Evolutionary conservation across 2,797 vertebrate species (phyloP), one percentile per base, ranked within the genome.

Genomic region (Diplodus puntazzo): DNA sequence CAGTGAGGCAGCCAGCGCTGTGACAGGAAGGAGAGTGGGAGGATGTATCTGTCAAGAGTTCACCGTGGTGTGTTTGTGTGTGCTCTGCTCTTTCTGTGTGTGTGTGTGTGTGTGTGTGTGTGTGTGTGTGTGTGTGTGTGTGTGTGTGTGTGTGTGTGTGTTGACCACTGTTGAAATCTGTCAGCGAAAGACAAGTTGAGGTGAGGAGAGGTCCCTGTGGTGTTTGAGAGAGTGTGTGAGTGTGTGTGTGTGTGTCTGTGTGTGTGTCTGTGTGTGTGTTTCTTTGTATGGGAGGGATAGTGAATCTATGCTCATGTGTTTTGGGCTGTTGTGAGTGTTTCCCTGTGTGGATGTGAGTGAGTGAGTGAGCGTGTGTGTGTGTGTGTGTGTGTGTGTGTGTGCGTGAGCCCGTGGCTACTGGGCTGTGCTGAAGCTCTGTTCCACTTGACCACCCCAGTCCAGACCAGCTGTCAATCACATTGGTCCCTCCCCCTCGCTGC

Each of bases 1-100:
- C 79, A 58, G 80, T 52, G 77, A 84, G 63, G 83, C 74, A 87
- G 84, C 63, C 85, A 77, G 64, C 20, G 23, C 64, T 75, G 83
- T 92, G 89, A 87, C 87, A 85, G 74, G 49, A 68, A 70, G 73
- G 83, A 58, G 77, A 85, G 79, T 71, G 69, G 85, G 81, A 82
- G 87, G 81, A 83, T 91, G 89, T 86, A 72, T 73, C 84, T 90
- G 89, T 92, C 89, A 91, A 43, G 80, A 84, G 81, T 86, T 89
- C 83, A 79, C 7, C 58, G 59, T 82, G 77, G 13, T 76, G 76
- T 69, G 77, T 66, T 34, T 18, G 53, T 73, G 75, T 50, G 53
- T n/a, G n/a, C 46, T 52, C 2, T 10, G 25, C 3, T 27, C 27
- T 27, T n/a, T n/a, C n/a, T n/a, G n/a, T n/a, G n/a, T n/a, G n/a